Evolutionary conservation across 2,113 vertebrate species (phyloP).

Genomic region (Oreochromis niloticus): DNA sequence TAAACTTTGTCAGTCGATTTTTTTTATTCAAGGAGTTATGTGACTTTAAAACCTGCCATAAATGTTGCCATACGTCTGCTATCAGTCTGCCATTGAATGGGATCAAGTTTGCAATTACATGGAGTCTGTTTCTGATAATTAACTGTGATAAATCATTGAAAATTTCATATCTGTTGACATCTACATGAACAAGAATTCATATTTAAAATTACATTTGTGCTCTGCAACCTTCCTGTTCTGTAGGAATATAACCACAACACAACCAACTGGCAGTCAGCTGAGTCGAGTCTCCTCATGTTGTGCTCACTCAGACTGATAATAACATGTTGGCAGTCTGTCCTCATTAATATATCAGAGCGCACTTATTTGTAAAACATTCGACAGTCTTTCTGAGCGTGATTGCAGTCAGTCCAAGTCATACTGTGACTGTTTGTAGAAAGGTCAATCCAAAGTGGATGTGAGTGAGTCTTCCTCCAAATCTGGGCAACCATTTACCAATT

Average conservation of each 20-base stretch:
- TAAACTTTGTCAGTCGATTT: background rate
- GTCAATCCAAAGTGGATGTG: background rate
- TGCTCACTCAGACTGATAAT: background rate
- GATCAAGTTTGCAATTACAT: background rate
- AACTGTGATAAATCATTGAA: background rate
- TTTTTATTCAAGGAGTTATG: fast-evolving
- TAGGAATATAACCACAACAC: background rate
- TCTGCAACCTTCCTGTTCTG: background rate
- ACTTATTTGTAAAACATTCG: background rate
- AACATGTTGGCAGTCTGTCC: background rate
- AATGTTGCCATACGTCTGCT: background rate
- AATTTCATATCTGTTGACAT: background rate
- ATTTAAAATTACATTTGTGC: background rate
- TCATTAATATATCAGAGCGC: background rate
- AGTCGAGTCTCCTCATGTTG: background rate
- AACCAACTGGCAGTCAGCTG: background rate
- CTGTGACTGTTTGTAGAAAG: background rate
- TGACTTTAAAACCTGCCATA: background rate
- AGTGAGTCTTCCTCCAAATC: background rate
- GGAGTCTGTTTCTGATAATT: background rate
- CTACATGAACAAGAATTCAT: background rate
- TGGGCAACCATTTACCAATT: background rate
- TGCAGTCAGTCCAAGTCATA: background rate
- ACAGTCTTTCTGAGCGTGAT: background rate
- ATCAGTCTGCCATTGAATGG: fast-evolving